Evolutionary conservation across 1,140 invertebrate genomes (phyloP), one percentile per base, ranked within the genome.

Genomic region (Trichoplusia ni): DNA sequence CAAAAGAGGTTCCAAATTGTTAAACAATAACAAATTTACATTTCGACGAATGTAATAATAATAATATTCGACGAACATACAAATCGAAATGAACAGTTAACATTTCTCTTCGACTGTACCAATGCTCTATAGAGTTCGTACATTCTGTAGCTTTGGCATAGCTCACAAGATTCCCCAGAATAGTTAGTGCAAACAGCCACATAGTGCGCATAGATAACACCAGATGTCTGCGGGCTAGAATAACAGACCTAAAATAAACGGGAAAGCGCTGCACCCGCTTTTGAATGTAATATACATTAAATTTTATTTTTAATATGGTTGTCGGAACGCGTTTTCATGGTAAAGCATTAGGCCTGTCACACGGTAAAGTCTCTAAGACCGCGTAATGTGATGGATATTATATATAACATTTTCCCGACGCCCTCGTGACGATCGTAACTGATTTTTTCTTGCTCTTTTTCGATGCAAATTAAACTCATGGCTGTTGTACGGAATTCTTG

Each of bases 201-300:
- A 27, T 35, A 21, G 14, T 35, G 29, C 35, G 47, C 47, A 33
- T 51, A 51, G 47, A 51, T 35, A 35, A 51, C 29, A 33, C 8
- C 19, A 6, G 47, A n/a, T 35, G 16, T 13, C 47, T 35, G 47
- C 18, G 6, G 47, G 27, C 18, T 33, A 35, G 16, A 51, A 51
- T 35, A 51, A 51, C 47, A 51, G 0, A 6, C 29, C 31, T 7
- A 51, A 51, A 35, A 51, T 35, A 51, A 35, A 51, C 31, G 35
- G 5, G 9, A 35, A 4, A 9, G 7, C 29, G 29, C 11, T 21
- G 14, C 27, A 19, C 6, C 14, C 42, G 27, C 29, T 35, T 35
- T 35, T 35, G 16, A 2, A 16, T 21, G n/a, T 4, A 35, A 51
- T 35, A 35, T 51, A n/a, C n/a, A n/a, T n/a, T n/a, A n/a, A n/a